Base-by-base conservation (phyloP, 2,888 invertebrate genomes). In the Rotaria socialis region DNA sequence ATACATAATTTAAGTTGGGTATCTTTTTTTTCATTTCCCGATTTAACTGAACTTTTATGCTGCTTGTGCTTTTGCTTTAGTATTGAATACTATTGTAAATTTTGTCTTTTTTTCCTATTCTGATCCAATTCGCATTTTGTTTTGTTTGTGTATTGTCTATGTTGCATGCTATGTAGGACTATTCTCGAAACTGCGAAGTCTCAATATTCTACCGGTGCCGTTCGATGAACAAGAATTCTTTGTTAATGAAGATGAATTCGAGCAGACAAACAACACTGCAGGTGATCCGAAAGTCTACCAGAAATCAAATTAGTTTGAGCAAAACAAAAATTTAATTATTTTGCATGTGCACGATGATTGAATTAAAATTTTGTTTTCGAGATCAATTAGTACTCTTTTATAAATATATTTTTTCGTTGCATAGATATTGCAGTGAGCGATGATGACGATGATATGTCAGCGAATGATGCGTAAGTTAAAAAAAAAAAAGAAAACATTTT, bases 161-260 rank as follows among this genome's bases (percentile, higher is more conserved):
- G 67, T 67, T 67, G 67, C 67, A 67, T 67, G 67, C 35, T 67
- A 41, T 19, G 27, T 80, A 80, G 80, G 80, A 47, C 47, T 80
- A 80, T 80, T 80, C 47, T 47, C 80, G 47, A 80, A 80, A 80
- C 24, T 80, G 6, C 80, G 80, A 80, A 80, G 47, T 80, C 43
- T 80, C 47, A 80, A 80, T 47, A n/a, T 80, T n/a, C 47, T 80
- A 80, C 47, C 80, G 24, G 80, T 47, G 47, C 43, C 43, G 24
- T 47, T 80, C n/a, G 80, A 80, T 80, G 80, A 80, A 47, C 80
- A 47, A 47, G 47, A 80, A 80, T 80, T 80, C 43, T 80, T 80
- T n/a, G 47, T 11, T 47, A 47, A 24, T 43, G 80, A 43, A 43
- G 80, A 43, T n/a, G 80, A 80, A 80, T 80, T 80, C 47, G 80